Evolutionary conservation across 2,888 invertebrate genomes (phyloP), one percentile per base, ranked within the genome.

Genomic region (Macrosiphum euphorbiae): DNA sequence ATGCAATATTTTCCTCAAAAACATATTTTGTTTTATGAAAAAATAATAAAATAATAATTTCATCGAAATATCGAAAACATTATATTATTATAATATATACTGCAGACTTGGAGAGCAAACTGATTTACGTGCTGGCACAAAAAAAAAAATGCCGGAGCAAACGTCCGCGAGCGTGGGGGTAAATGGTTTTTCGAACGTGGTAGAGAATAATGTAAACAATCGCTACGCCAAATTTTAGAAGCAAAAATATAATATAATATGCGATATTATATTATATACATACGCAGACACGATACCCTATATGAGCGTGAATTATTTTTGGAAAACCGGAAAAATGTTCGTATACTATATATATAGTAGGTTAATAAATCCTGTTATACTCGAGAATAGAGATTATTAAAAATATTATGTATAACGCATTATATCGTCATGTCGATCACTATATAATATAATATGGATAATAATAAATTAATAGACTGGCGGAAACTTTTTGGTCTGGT

Each of bases 181-280:
- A 78, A 35, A 78, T 78, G 78, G 78, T 35, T 78, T 35, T 78
- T 35, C 35, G 78, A 78, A 41, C 78, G 78, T 78, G 35, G 78
- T 41, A 78, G 78, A 78, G 78, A 78, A 78, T 78, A 78, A 78
- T 35, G 35, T 78, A 78, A 78, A 78, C 78, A 78, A 35, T 78
- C 35, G 78, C 78, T 35, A 78, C 35, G 78, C 8, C 35, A 35
- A 78, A 78, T 35, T 78, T 78, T 35, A 8, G 35, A 35, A 78
- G 20, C 20, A 78, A 35, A 78, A 35, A 78, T 78, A 78, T 78
- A n/a, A n/a, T n/a, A n/a, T n/a, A n/a, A 35, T 41, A 41, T 35
- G 7, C 35, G 3, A 35, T 78, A 78, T 78, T 78, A 78, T 78
- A 78, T 78, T 78, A 78, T 55, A 78, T 35, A 35, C 20, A 20